Conservation (phyloP, 2,797 vertebrate genomes). For the Euthynnus affinis region DNA sequence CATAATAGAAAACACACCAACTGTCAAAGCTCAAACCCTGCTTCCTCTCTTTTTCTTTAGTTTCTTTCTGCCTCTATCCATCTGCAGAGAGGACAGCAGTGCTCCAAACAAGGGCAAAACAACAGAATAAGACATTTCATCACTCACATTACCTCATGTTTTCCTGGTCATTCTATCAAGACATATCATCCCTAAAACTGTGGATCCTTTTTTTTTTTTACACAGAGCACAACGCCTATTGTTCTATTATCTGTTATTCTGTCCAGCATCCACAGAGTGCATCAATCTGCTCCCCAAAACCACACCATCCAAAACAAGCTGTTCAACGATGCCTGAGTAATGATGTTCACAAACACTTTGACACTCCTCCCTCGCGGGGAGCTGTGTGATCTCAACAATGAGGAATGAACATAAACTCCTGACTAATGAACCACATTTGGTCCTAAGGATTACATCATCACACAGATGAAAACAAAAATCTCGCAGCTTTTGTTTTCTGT, state of each 20-base stretch:
- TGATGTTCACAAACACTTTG: constrained; percentile 45
- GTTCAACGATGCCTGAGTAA: not conserved
- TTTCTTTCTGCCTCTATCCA: constrained; percentile 2
- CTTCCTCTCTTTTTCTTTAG: constrained; percentile 13
- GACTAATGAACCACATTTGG: constrained; percentile 69
- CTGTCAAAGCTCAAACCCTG: constrained; percentile 42
- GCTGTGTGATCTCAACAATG: constrained; percentile 66
- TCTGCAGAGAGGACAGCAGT: constrained; percentile 15
- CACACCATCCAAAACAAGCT: not conserved
- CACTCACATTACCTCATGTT: constrained; percentile 6
- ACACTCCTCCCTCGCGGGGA: constrained; percentile 38
- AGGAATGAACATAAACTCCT: constrained; percentile 72
- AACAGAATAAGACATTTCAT: constrained; percentile 27
- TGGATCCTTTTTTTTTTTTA: not conserved
- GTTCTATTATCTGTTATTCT: not conserved
- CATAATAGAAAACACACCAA: constrained; percentile 76
- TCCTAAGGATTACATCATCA: constrained; percentile 42
- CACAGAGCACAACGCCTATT: not conserved
- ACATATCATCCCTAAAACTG: not conserved
- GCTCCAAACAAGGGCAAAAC: constrained; percentile 2
- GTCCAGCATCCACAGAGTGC: not conserved
- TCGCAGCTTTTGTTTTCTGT: constrained; percentile 15
- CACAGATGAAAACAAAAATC: constrained; percentile 8
- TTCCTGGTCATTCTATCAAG: not conserved
- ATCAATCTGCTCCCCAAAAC: constrained; percentile 30